Base-by-base conservation (phyloP, 2,797 vertebrate species). In the Falco concolor region DNA sequence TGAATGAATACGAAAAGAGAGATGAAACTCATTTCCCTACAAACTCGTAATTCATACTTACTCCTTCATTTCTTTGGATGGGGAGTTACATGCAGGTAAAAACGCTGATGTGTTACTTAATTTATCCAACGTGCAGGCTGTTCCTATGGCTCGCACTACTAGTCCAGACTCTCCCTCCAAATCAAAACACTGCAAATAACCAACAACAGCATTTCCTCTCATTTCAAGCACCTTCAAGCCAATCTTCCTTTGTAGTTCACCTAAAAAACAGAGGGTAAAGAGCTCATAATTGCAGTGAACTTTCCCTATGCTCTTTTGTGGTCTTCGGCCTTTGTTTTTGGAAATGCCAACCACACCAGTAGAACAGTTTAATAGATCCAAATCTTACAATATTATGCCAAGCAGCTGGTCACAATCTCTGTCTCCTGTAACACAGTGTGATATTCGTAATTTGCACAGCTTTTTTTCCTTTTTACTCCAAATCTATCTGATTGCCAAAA, bases 181-280 rank as follows among this genome's bases (percentile, higher is more conserved):
- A 95, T 99, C 99, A 76, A 99, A 99, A 95, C 99, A 99, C 97
- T 99, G 99, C 87, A 99, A 98, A 95, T 99, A 99, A 68, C 99
- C 99, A 94, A 99, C 99, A 86, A 99, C 99, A 20, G 99, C 99
- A 91, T 99, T 99, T 73, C 99, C 99, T 53, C 99, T 98, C 99
- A 99, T 99, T 98, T 99, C 99, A 94, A 99, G 98, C 40, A 99
- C 99, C 97, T 99, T 99, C 87, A 99, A 97, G 50, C 99, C 99
- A 85, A 99, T 99, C 98, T 99, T 99, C 96, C 99, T 99, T 96
- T 99, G 99, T 56, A 99, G 95, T 97, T 99, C 99, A 89, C 99
- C 99, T 99, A 96, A 15, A 79, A 95, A 93, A 96, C 81, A 92
- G 86, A 68, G 65, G 16, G 36, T 65, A 49, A 87, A 94, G 34